Conservation (phyloP, 2,113 vertebrate species). For the Vidua macroura region DNA sequence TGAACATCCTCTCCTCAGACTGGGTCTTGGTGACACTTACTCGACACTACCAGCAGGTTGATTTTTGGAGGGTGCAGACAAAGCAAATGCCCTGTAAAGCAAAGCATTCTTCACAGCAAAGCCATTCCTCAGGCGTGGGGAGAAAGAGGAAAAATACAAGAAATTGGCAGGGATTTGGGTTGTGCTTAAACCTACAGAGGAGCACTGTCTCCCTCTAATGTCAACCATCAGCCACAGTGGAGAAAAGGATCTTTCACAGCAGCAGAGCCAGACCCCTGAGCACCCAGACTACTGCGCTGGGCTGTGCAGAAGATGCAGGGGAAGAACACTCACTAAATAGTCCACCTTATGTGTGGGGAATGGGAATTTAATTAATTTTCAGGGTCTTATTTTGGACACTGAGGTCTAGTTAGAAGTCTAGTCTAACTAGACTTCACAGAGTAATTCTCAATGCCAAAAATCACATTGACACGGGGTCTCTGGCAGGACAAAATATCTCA, state of each 20-base stretch:
- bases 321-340: neutral
- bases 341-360: neutral
- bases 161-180: neutral
- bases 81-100: neutral
- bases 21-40: neutral
- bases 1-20: neutral
- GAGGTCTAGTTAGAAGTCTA: neutral
- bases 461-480: rapidly evolving
- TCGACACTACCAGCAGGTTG: neutral
- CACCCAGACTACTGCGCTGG: neutral
- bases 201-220: conserved; percentile 12
- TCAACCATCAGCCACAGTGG: neutral
- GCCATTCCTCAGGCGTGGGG: neutral
- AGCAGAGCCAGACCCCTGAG: neutral
- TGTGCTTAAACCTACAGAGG: neutral
- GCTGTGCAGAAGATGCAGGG: neutral
- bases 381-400: neutral
- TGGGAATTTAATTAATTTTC: neutral
- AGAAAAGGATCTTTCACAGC: neutral
- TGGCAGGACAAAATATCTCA: neutral
- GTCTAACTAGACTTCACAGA: too few relatives aligned
- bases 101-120: neutral
- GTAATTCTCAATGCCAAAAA: neutral
- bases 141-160: neutral
- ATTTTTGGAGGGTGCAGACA: neutral